phyloP scores from a whole-genome alignment of 2,113 vertebrate genomes.

The Notothenia coriiceps region DNA sequence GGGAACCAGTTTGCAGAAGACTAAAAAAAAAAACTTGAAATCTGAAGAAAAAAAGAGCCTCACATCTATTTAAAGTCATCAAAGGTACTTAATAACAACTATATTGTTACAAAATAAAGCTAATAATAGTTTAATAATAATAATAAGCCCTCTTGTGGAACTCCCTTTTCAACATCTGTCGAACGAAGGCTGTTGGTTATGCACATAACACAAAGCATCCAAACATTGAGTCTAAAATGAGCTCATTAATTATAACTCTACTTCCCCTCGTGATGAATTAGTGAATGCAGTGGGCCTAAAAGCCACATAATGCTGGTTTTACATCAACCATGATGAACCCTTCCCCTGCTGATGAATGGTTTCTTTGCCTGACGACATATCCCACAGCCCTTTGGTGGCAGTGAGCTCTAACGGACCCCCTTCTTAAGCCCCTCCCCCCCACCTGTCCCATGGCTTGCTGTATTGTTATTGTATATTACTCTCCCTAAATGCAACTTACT shows the following conservation, averaged over 20 bases:
- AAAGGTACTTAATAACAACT: constrained; percentile 8
- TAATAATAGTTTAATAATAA: too few species aligned
- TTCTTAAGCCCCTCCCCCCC: constrained; percentile 27
- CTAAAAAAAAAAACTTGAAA: constrained; percentile 24
- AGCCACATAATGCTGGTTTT: constrained; percentile 61
- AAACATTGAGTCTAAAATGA: constrained; percentile 47
- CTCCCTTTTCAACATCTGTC: constrained; percentile 81
- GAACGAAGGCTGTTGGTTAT: constrained; percentile 89
- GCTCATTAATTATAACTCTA: constrained; percentile 48
- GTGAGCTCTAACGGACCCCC: constrained; percentile 64
- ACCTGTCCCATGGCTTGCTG: constrained; percentile 86
- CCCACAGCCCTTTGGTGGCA: constrained; percentile 80
- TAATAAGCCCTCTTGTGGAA: constrained; percentile 88
- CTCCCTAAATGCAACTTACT: constrained; percentile 99
- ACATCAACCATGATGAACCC: constrained; percentile 49
- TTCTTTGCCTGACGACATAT: constrained; percentile 61
- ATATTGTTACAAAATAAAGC: too few species aligned
- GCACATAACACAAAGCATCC: constrained; percentile 51
- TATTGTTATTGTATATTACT: constrained; percentile 91
- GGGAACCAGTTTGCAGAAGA: constrained; percentile 28
- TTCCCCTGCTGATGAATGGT: constrained; percentile 52
- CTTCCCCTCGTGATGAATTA: constrained; percentile 62
- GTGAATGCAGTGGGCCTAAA: constrained; percentile 33
- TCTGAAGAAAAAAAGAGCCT: constrained; percentile 49
- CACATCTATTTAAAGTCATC: constrained; percentile 35